Percentiles rank a stretch among this genome's conserved stretches.
These are phyloP conservation scores for Tenebrosternarchus preto DNA, from an alignment of 2,113 vertebrate species.

Conservation along the genomic window DNA sequence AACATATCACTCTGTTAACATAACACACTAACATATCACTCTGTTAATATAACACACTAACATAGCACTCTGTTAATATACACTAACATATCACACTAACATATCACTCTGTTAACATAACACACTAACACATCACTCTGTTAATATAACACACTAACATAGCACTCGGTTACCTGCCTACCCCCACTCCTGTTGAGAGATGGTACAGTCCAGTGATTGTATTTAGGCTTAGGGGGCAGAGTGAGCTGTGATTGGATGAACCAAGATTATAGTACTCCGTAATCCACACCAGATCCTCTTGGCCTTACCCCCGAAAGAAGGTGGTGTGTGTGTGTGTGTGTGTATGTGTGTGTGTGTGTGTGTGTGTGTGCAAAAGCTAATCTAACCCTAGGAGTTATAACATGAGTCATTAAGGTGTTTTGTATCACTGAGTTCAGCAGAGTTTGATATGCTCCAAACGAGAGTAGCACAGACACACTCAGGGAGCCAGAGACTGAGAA, in stretches of 20 bases:
- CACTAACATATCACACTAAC: neutral
- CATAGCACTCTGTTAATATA: no score
- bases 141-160: neutral
- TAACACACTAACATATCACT: no score
- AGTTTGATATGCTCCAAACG: no score
- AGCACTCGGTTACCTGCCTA: no score
- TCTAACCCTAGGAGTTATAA: no score
- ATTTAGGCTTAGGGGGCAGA: constrained; percentile 60
- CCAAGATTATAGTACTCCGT: constrained; percentile 77
- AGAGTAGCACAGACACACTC: no score
- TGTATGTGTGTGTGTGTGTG: constrained; percentile 60
- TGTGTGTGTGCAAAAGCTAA: constrained; percentile 5
- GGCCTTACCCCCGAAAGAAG: constrained; percentile 71
- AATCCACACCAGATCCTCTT: constrained; percentile 78
- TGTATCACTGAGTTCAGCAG: no score
- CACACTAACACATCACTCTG: neutral
- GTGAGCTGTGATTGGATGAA: constrained; percentile 82
- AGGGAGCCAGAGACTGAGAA: no score
- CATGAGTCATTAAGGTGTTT: no score
- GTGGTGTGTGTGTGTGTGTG: constrained; percentile 71
- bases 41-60: no score
- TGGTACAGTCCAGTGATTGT: constrained; percentile 71
- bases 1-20: neutral
- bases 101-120: no score
- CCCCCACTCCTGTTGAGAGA: constrained; percentile 51